Evolutionary conservation across 2,797 vertebrate genomes (phyloP).

Genomic region (Lutjanus argentimaculatus): DNA sequence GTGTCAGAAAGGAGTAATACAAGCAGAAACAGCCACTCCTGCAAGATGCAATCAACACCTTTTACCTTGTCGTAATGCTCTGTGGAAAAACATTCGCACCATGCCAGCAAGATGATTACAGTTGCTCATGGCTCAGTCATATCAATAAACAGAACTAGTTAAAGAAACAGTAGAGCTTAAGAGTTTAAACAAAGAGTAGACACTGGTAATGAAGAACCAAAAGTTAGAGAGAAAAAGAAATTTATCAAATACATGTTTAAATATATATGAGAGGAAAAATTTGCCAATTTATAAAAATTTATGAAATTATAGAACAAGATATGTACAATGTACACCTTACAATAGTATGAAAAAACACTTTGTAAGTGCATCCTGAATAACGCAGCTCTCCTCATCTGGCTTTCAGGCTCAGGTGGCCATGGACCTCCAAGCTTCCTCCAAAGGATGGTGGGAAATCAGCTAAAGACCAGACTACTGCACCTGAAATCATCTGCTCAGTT

Average conservation of each 20-base stretch:
- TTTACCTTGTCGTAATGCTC: too few species aligned
- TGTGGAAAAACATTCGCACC: too few species aligned
- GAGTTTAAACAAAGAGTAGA: background rate
- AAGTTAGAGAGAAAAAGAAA: background rate
- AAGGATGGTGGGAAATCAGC: conserved; percentile 42
- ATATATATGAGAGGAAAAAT: background rate
- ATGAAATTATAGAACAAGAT: background rate
- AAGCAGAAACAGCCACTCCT: too few species aligned
- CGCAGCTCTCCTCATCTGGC: conserved; percentile 2
- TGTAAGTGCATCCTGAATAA: conserved; percentile 8
- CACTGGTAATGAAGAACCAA: background rate
- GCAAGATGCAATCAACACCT: too few species aligned
- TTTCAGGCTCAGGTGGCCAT: conserved; percentile 50
- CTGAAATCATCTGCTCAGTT: conserved; percentile 53
- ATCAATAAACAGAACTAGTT: background rate
- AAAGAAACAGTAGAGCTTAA: background rate
- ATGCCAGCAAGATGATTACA: too few species aligned
- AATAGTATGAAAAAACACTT: background rate
- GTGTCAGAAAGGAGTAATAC: background rate
- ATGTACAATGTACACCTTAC: background rate
- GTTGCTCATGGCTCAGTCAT: too few species aligned
- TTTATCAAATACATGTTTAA: background rate
- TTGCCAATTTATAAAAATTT: background rate
- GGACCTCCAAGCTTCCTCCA: conserved; percentile 7
- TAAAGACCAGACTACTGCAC: conserved; percentile 20